These are phyloP conservation scores for Seriola dumerili DNA, from an alignment of 2,113 vertebrate species.

Conservation along the genomic window DNA sequence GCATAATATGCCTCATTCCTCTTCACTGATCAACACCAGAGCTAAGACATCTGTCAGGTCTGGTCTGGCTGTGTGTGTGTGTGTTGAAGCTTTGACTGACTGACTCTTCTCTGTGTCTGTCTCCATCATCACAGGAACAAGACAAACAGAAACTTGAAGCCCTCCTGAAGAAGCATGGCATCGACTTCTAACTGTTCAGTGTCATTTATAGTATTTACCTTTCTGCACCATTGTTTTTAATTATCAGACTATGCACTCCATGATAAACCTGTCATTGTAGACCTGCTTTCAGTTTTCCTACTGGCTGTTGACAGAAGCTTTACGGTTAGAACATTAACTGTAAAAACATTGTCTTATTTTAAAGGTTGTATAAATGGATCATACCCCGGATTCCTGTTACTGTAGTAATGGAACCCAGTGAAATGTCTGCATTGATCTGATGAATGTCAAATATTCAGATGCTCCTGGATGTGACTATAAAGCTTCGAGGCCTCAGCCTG, in stretches of 20 bases:
- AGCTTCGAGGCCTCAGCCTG: background rate
- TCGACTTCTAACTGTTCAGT: conserved; percentile 56
- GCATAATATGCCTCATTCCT: background rate
- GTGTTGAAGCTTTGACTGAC: background rate
- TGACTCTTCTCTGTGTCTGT: conserved; percentile 5
- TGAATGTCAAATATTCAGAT: conserved; percentile 13
- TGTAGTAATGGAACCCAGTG: background rate
- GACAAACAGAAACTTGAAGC: conserved; percentile 89
- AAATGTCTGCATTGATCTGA: background rate
- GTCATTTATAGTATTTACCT: background rate
- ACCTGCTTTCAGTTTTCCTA: background rate
- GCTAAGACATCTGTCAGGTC: background rate
- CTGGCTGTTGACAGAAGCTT: background rate
- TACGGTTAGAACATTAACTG: background rate
- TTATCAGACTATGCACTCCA: background rate
- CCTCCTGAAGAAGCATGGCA: conserved; percentile 86
- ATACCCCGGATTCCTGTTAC: background rate
- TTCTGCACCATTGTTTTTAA: background rate
- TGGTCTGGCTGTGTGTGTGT: background rate
- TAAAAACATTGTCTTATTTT: background rate
- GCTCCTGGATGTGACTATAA: background rate
- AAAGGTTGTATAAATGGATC: background rate
- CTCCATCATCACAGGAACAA: conserved; percentile 84
- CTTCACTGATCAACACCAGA: background rate
- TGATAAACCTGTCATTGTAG: background rate